A percentile compares a stretch with the other conserved stretches of the same genome.
Conservation (phyloP, 2,113 vertebrate species). For the Neopipo cinnamomea region DNA sequence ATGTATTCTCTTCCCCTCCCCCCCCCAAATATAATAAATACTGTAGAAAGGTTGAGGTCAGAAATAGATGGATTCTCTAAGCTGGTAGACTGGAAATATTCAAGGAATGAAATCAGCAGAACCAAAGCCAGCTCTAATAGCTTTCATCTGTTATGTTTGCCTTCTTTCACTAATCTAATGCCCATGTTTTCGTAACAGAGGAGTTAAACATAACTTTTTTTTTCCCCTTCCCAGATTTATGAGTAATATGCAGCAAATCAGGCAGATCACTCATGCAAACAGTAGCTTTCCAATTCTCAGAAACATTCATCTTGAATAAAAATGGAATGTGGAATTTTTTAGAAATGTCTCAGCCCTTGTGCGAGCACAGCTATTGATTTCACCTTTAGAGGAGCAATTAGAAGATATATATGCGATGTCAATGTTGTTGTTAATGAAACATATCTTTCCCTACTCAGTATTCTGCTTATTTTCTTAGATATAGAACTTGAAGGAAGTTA, state of each 20-base stretch:
- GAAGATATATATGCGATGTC: slow-evolving; percentile 20
- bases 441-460: slow-evolving; percentile 2
- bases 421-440: slow-evolving; percentile 30
- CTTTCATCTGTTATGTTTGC: slow-evolving; percentile 22
- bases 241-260: slow-evolving; percentile 60
- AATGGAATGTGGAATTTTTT: not conserved
- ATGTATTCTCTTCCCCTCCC: not conserved
- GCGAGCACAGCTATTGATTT: slow-evolving; percentile 62
- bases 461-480: not conserved
- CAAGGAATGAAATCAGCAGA: not conserved
- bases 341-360: slow-evolving; percentile 4
- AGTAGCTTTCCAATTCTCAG: slow-evolving; percentile 60
- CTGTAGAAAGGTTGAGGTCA: slow-evolving; percentile 39
- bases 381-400: slow-evolving; percentile 51
- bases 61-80: slow-evolving; percentile 28
- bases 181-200: slow-evolving; percentile 40
- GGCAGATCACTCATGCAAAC: slow-evolving; percentile 69
- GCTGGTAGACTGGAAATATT: slow-evolving; percentile 42
- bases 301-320: slow-evolving; percentile 58
- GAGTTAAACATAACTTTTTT: slow-evolving; percentile 54
- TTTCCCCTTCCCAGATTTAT: slow-evolving; percentile 48
- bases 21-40: slow-evolving; percentile 17
- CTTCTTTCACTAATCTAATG: slow-evolving; percentile 18
- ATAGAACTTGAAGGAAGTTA: not conserved
- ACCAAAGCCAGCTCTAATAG: slow-evolving; percentile 13